These are phyloP conservation scores for Eidolon dupreanum DNA, from an alignment of 2,797 vertebrate species.

Conservation along the genomic window DNA sequence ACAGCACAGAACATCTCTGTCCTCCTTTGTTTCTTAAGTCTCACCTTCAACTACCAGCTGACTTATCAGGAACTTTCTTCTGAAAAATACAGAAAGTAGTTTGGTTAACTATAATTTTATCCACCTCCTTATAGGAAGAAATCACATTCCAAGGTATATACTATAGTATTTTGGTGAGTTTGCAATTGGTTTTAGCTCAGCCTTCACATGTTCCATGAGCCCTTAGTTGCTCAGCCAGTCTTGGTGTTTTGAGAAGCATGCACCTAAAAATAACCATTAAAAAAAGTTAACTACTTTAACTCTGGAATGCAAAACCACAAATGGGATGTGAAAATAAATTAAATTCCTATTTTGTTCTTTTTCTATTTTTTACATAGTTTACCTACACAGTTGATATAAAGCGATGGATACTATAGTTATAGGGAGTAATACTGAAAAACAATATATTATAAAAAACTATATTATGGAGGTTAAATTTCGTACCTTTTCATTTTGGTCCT, in stretches of 20 bases:
- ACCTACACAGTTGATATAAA: not conserved
- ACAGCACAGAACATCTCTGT: not conserved
- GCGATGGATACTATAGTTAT: not conserved
- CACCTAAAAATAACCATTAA: not conserved
- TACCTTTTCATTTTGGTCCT: not conserved
- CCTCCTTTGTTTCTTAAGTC: not conserved
- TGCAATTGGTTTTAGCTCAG: not conserved
- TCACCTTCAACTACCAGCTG: not conserved
- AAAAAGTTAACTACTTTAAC: constrained; percentile 16
- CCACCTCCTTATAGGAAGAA: not conserved
- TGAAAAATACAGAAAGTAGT: not conserved
- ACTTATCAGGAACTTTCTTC: not conserved
- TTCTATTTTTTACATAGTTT: constrained; percentile 19
- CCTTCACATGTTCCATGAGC: not conserved
- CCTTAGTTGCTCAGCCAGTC: not conserved
- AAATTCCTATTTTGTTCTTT: constrained; percentile 26
- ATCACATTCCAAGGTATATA: not conserved
- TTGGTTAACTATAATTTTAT: not conserved
- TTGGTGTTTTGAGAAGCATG: not conserved
- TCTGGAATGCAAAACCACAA: constrained; percentile 45
- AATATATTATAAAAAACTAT: not conserved
- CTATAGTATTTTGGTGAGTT: not conserved
- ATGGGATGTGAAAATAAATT: constrained; percentile 34
- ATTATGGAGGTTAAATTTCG: not conserved
- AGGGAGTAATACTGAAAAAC: not conserved